A percentile compares a stretch with the other conserved stretches of the same genome.
These are phyloP conservation scores for Porites evermanni DNA, from an alignment of 92 coral and sea anemone species.

Conservation along the genomic window DNA sequence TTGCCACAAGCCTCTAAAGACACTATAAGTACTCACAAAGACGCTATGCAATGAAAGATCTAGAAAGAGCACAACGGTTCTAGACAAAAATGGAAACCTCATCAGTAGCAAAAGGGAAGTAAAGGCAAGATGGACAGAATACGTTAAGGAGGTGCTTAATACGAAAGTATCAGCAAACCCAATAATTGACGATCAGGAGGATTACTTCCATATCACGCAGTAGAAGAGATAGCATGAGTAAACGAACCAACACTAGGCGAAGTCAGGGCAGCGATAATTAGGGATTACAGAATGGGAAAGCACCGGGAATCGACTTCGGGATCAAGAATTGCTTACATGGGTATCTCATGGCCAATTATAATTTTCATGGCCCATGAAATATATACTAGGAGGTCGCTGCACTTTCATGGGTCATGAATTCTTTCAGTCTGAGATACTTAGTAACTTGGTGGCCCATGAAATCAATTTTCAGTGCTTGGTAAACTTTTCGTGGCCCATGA, in stretches of 20 bases:
- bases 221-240: conserved; percentile 44
- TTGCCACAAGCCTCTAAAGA: conserved; percentile 11
- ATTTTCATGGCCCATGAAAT: too few relatives aligned
- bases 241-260: conserved; percentile 57
- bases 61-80: conserved; percentile 27
- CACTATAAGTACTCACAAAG: conserved; percentile 49
- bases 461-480: neutral
- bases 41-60: conserved; percentile 31
- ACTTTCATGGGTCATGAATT: too few relatives aligned
- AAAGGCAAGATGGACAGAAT: conserved; percentile 57
- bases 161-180: conserved; percentile 31
- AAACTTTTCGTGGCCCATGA: conserved; percentile 5
- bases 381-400: too few relatives aligned
- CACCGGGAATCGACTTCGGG: conserved; percentile 42
- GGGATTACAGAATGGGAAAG: conserved; percentile 40
- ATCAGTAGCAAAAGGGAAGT: conserved; percentile 42
- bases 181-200: conserved; percentile 12
- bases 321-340: neutral
- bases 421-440: too few relatives aligned
- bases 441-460: too few relatives aligned
- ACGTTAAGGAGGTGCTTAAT: conserved; percentile 44
- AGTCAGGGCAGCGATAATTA: conserved; percentile 32
- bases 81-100: neutral
- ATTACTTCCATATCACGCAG: neutral
- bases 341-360: too few relatives aligned